Evolutionary conservation across 2,113 vertebrate genomes (phyloP).

Genomic region (Mesembrinibis cayennensis): DNA sequence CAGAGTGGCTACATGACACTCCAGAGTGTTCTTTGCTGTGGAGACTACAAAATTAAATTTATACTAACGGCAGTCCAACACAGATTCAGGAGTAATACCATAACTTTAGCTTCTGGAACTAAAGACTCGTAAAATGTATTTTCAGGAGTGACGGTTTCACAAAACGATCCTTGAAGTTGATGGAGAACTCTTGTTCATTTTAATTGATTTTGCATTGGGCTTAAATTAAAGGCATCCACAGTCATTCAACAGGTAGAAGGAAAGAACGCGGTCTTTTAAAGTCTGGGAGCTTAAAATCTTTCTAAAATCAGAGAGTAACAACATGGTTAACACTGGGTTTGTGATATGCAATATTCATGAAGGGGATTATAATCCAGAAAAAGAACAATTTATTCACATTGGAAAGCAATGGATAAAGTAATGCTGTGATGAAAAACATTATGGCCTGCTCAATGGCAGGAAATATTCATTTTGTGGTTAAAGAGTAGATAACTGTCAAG

Average conservation of each 20-base stretch:
- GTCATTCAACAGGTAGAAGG: neutral
- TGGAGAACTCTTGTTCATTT: neutral
- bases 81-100: neutral
- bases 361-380: neutral
- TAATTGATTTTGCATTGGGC: neutral
- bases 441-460: neutral
- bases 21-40: neutral
- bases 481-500: neutral
- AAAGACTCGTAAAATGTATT: neutral
- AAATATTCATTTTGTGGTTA: conserved; percentile 4
- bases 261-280: neutral
- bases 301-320: neutral
- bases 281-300: neutral
- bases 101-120: neutral
- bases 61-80: neutral
- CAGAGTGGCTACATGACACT: neutral
- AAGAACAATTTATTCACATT: neutral
- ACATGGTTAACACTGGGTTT: neutral
- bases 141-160: neutral
- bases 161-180: neutral
- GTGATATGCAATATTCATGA: neutral
- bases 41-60: neutral
- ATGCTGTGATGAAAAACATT: neutral
- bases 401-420: neutral
- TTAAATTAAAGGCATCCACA: neutral